Base-by-base conservation (phyloP, 2,113 vertebrate genomes). In the Penelope pileata region DNA sequence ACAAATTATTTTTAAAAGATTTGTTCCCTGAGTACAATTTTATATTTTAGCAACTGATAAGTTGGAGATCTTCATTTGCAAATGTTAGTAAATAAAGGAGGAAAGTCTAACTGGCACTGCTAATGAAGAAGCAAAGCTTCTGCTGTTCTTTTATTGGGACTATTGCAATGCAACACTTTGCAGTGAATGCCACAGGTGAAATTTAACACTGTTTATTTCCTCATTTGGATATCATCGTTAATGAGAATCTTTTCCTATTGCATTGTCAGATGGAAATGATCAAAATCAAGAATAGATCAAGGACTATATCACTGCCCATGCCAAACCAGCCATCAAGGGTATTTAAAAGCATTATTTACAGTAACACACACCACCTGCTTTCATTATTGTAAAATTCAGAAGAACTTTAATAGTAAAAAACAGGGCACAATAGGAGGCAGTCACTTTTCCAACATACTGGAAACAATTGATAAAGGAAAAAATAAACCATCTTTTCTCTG, bases 211-310 rank as follows among this genome's bases (percentile, higher is more conserved):
- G 9, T 94, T 89, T 82, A 56, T 84, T 94, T 80, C 68, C 42
- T 62, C 56, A 66, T 85, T 73, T 42, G 81, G 43, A 78, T 36
- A 76, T 70, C 34, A 34, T 11, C 89, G 60, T 96, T 97, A 96
- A 95, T 92, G 75, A 97, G 69, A 83, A 95, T 70, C 24, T 96
- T 88, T 90, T 86, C 64, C 80, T 95, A 85, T 43, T 88, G 54
- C 9, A 13, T 91, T 90, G 38, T 90, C 87, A 94, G 78, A 86
- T 87, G 73, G 86, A 90, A 94, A 79, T 21, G 94, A 74, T 75
- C 74, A 91, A 90, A 91, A 96, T 95, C 59, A 92, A 89, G 66
- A 94, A 58, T 36, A 95, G 77, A 76, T 83, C 1, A 0, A 43
- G 75, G 76, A 60, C 42, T 45, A 3, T 88, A 70, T 96, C 94